Percentiles rank a stretch among this genome's conserved stretches.
These are phyloP conservation scores for Linnaemya vulpina DNA, from an alignment of 2,888 invertebrate species.

Conservation along the genomic window DNA sequence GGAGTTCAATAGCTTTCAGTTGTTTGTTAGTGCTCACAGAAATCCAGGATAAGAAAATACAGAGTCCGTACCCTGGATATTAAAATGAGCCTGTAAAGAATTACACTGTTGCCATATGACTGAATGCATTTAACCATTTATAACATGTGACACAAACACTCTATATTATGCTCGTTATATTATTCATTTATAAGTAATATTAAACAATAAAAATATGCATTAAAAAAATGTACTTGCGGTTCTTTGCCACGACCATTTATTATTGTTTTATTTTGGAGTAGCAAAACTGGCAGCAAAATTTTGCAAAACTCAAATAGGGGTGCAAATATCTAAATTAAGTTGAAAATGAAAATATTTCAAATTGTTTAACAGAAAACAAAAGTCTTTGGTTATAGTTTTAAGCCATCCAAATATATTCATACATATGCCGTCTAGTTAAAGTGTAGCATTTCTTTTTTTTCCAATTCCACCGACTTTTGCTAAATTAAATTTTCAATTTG, in stretches of 20 bases:
- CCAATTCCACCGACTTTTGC: too few species aligned
- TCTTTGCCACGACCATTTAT: conserved; percentile 40
- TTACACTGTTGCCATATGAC: conserved; percentile 48
- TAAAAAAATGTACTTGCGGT: conserved; percentile 47
- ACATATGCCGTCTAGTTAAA: neutral
- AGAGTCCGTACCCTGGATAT: conserved; percentile 18
- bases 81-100: conserved; percentile 63
- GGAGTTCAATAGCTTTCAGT: too few species aligned
- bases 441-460: conserved; percentile 4
- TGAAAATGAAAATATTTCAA: neutral
- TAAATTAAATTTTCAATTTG: conserved; percentile 23
- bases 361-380: neutral
- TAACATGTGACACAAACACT: conserved; percentile 66
- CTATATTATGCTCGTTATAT: conserved; percentile 41
- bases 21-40: too few species aligned
- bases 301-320: conserved; percentile 13
- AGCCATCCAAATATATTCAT: neutral
- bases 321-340: neutral
- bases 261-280: conserved; percentile 31
- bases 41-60: too few species aligned
- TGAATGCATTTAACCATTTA: conserved; percentile 61
- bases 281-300: conserved; percentile 17
- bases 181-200: conserved; percentile 24
- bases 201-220: conserved; percentile 18
- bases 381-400: neutral